Evolutionary conservation across 2,888 invertebrate species (phyloP).

Genomic region (Theretra japonica): DNA sequence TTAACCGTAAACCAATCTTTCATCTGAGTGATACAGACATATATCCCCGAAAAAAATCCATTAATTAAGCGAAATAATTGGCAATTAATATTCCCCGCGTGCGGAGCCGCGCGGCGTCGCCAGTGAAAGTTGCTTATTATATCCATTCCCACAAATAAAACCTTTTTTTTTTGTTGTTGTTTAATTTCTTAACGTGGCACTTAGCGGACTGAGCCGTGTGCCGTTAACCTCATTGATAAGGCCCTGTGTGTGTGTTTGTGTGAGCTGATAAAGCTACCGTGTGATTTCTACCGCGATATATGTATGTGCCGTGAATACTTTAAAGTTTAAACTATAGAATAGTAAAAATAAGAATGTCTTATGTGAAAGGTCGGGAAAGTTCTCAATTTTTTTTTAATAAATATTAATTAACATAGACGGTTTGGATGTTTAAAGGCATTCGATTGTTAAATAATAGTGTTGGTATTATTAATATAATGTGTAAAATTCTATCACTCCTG

Average conservation of each 20-base stretch:
- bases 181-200: conserved; percentile 11
- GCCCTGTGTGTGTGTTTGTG: background rate
- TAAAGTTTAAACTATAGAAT: background rate
- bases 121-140: background rate
- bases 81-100: background rate
- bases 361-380: too few species aligned
- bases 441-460: too few species aligned
- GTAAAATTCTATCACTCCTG: too few species aligned
- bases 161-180: background rate
- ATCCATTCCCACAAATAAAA: conserved; percentile 21
- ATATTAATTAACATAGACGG: too few species aligned
- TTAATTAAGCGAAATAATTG: background rate
- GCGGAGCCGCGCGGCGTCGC: background rate
- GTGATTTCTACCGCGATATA: conserved; percentile 1
- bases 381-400: too few species aligned
- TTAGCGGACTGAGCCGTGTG: conserved; percentile 15
- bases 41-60: background rate
- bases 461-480: too few species aligned
- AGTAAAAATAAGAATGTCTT: background rate
- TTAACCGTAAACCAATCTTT: background rate
- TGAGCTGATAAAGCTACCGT: conserved; percentile 8
- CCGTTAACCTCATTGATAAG: conserved; percentile 29
- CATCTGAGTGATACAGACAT: background rate
- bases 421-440: too few species aligned
- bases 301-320: background rate